Evolutionary conservation across 2,113 vertebrate genomes (phyloP), one percentile per base, ranked within the genome.

Genomic region (Etheostoma spectabile): DNA sequence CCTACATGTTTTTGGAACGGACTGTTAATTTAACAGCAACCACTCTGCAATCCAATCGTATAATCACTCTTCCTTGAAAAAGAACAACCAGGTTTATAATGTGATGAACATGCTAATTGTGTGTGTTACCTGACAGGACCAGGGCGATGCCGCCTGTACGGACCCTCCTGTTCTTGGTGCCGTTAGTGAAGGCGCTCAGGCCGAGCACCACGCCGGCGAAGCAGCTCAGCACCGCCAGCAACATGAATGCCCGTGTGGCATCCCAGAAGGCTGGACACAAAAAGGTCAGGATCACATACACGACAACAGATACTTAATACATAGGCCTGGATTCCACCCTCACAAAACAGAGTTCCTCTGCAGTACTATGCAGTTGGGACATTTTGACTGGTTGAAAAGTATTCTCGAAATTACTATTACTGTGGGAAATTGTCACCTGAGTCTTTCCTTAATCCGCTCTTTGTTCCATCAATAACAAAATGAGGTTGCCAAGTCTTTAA

Each of bases 201-300:
- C 96, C 96, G 67, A 96, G 88, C 67, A 96, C 84, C 27, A 96
- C 92, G 0, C 96, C 96, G 0, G 93, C 88, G 0, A 96, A 95
- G 52, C 95, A 94, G 69, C 94, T 93, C 67, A 96, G 89, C 77
- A 96, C 92, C 0, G 96, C 91, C 84, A 97, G 93, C 79, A 97
- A 74, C 96, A 97, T 96, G 74, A 97, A 97, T 79, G 95, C 96
- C 21, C 95, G 92, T 0, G 96, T 96, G 27, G 96, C 96, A 15
- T 96, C 96, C 96, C 96, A 96, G 83, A 96, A 94, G 4, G 94
- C 96, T 97, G 91, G 2, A 79, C 33, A 83, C 45, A 69, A 19
- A 60, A 4, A 64, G 42, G n/a, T 46, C 24, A 67, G n/a, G 16
- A 42, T 0, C 59, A 27, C 66, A 51, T 5, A 48, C 52, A 18